These are phyloP conservation scores for Anoplius nigerrimus DNA, from an alignment of 2,888 invertebrate species.

Conservation along the genomic window DNA sequence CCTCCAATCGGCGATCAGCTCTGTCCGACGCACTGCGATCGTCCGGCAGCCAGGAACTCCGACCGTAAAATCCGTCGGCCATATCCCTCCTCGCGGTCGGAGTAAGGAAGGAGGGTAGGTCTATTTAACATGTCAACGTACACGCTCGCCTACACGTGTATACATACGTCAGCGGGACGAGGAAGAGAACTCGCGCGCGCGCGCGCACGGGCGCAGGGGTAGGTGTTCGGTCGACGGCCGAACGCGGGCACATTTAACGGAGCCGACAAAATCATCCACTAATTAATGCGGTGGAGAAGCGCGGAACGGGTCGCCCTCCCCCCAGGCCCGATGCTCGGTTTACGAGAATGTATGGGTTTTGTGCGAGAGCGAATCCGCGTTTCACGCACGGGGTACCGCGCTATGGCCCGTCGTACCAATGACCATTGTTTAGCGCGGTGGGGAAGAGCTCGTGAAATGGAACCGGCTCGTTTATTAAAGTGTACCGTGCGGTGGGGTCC, in stretches of 20 bases:
- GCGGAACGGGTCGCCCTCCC: neutral
- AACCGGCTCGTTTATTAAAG: constrained; percentile 30
- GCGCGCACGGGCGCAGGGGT: too few species aligned
- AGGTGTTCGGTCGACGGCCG: constrained; percentile 24
- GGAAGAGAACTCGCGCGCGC: too few species aligned
- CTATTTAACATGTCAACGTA: too few species aligned
- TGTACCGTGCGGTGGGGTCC: constrained; percentile 18
- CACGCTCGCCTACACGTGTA: too few species aligned
- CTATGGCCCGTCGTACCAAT: constrained; percentile 19
- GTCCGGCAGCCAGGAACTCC: neutral
- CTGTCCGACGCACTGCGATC: too few species aligned
- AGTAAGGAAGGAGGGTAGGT: too few species aligned
- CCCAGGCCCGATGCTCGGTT: constrained; percentile 15
- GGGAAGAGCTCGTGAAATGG: constrained; percentile 14
- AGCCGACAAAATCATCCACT: constrained; percentile 55
- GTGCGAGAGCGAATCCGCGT: constrained; percentile 24
- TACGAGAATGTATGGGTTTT: constrained; percentile 30
- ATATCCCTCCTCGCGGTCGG: too few species aligned
- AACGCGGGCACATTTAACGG: constrained; percentile 48
- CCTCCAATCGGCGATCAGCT: too few species aligned
- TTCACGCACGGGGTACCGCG: constrained; percentile 20
- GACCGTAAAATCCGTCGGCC: too few species aligned
- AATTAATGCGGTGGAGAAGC: constrained; percentile 50
- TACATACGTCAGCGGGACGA: too few species aligned
- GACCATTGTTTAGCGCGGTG: constrained; percentile 31